Conservation (phyloP, 2,888 invertebrate species). For the Neocrepidodera transversa region DNA sequence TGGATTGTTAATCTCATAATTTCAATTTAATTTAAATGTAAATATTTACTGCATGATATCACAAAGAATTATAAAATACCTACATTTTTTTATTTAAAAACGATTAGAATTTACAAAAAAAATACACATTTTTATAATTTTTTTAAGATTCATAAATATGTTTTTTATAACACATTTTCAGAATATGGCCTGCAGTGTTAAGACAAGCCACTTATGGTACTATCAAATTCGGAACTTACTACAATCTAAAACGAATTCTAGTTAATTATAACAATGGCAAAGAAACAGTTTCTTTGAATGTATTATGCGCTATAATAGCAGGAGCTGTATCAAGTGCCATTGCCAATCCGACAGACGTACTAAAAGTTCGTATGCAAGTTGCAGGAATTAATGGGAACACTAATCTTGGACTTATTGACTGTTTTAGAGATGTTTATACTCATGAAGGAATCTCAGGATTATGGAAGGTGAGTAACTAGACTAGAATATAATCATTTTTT, state of each 20-base stretch:
- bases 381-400: conserved; percentile 61
- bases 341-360: conserved; percentile 94
- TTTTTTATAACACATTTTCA: too few relatives aligned
- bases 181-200: conserved; percentile 90
- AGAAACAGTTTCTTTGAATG: conserved; percentile 71
- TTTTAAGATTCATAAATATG: too few relatives aligned
- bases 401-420: conserved; percentile 69
- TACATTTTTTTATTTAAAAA: too few relatives aligned
- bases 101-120: too few relatives aligned
- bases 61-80: too few relatives aligned
- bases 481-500: too few relatives aligned
- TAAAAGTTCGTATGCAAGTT: conserved; percentile 95
- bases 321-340: conserved; percentile 94
- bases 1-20: too few relatives aligned
- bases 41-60: too few relatives aligned
- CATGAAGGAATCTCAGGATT: conserved; percentile 85
- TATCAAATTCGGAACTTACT: conserved; percentile 95
- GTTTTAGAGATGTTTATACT: conserved; percentile 82
- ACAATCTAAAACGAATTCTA: conserved; percentile 80
- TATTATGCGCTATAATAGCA: conserved; percentile 82
- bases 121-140: too few relatives aligned
- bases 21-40: too few relatives aligned
- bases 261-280: conserved; percentile 64
- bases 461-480: conserved; percentile 77
- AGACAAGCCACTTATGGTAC: conserved; percentile 96